Base-by-base conservation (phyloP, 2,888 invertebrate genomes). In the Byasa hedistus region DNA sequence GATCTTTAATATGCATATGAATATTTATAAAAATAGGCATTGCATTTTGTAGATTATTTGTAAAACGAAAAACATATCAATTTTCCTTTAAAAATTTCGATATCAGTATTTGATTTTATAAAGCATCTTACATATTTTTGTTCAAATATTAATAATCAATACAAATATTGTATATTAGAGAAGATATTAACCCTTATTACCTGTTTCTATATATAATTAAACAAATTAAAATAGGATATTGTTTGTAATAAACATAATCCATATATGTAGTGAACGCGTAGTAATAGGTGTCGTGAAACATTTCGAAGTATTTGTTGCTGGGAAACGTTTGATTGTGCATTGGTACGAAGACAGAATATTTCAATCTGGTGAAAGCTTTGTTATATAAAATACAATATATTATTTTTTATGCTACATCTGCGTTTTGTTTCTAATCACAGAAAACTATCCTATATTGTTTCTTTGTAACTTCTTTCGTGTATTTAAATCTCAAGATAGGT, bases 321-420 rank as follows among this genome's bases (percentile, higher is more conserved):
- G 39, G 24, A 59, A 59, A 63, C 67, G 54, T 54, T 22, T 15
- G 22, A 15, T 54, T 22, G 3, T 22, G n/a, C n/a, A 22, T 21
- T 8, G 3, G 3, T 21, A 52, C 10, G 22, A 21, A 2, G 7
- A n/a, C 73, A 74, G 71, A 77, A 76, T 74, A 70, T 70, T 54
- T 71, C 69, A 76, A 75, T 69, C 79, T 32, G 23, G n/a, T 73
- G 79, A 80, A 79, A 74, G 89, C 89, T 89, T 89, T 89, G 88
- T 88, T 88, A 88, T 80, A 82, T 79, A 69, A 80, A 84, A 86
- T 84, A 79, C 80, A 87, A 83, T 84, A 86, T 74, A 87, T 83
- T 82, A 85, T 86, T 86, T 84, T 86, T 87, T 87, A 83, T 85
- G 87, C 87, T 77, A 81, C 70, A 67, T 67, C 59, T 23, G 60